Evolutionary conservation across 2,888 invertebrate genomes (phyloP).

Genomic region (Tenthredo notha): DNA sequence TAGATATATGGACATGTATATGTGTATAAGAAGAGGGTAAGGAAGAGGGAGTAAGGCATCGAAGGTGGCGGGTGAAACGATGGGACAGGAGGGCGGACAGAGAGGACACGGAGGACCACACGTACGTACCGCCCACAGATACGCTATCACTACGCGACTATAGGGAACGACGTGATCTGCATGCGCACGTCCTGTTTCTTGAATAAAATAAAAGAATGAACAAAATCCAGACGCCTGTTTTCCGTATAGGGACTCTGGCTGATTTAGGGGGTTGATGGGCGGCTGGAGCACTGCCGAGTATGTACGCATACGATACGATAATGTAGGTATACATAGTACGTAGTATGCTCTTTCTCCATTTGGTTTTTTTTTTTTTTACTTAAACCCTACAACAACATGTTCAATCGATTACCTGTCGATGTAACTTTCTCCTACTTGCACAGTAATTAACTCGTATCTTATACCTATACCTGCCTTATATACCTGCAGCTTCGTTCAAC

Average conservation of each 20-base stretch:
- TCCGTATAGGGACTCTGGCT: slow-evolving; percentile 31
- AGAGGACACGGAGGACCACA: slow-evolving; percentile 76
- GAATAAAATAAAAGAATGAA: slow-evolving; percentile 64
- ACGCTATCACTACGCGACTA: slow-evolving; percentile 74
- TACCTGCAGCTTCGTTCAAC: not conserved
- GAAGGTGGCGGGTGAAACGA: slow-evolving; percentile 57
- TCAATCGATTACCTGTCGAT: slow-evolving; percentile 21
- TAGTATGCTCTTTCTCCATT: not conserved
- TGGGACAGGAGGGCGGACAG: slow-evolving; percentile 60
- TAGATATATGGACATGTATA: not conserved
- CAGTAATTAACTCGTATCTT: slow-evolving; percentile 2
- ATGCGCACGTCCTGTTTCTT: slow-evolving; percentile 74
- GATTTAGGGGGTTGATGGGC: slow-evolving; percentile 50
- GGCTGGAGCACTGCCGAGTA: slow-evolving; percentile 9
- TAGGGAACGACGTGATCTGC: slow-evolving; percentile 77
- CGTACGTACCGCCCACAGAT: slow-evolving; percentile 78
- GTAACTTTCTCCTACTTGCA: slow-evolving; percentile 15
- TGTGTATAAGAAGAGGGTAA: not conserved
- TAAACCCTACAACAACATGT: not conserved
- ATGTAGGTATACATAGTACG: not conserved
- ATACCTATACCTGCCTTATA: not conserved
- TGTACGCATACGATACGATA: slow-evolving; percentile 22
- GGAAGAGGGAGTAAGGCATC: slow-evolving; percentile 35
- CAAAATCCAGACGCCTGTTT: slow-evolving; percentile 35
- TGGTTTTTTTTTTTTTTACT: not conserved